Evolutionary conservation across 1,140 invertebrate species (phyloP).

Genomic region (Plectrocnemia conspersa): DNA sequence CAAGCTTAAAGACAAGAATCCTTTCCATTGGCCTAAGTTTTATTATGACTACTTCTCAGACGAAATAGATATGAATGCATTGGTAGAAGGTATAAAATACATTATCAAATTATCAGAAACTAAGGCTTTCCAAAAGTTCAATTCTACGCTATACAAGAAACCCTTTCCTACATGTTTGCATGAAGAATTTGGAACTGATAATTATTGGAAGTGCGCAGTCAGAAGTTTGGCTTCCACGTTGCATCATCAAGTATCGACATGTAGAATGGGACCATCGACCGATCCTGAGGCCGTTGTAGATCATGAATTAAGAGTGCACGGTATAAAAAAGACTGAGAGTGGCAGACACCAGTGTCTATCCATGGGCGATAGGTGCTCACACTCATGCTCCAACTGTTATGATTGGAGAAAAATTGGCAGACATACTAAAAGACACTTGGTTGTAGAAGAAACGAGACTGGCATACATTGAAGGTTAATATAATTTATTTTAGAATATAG

Average conservation of each 20-base stretch:
- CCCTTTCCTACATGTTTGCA: constrained; percentile 49
- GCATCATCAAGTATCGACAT: constrained; percentile 56
- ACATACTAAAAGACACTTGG: constrained; percentile 45
- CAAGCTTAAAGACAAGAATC: constrained; percentile 63
- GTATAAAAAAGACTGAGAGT: constrained; percentile 44
- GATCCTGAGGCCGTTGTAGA: constrained; percentile 58
- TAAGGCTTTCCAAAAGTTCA: constrained; percentile 40
- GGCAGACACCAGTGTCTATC: constrained; percentile 46
- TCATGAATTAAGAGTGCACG: constrained; percentile 50
- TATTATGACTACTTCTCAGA: constrained; percentile 36
- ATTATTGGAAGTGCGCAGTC: constrained; percentile 51
- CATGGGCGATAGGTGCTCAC: constrained; percentile 40
- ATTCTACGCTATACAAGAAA: constrained; percentile 42
- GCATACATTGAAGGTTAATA: too few relatives aligned
- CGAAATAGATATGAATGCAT: constrained; percentile 40
- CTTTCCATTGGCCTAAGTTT: constrained; percentile 56
- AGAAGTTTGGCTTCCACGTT: constrained; percentile 44
- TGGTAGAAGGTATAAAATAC: constrained; percentile 43
- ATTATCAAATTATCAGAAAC: constrained; percentile 38
- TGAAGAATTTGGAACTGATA: constrained; percentile 45
- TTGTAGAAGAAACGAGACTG: too few relatives aligned
- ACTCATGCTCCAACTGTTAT: constrained; percentile 47
- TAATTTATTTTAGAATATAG: too few relatives aligned
- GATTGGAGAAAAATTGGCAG: constrained; percentile 56
- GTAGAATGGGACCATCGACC: constrained; percentile 57